A percentile compares a stretch with the other conserved stretches of the same genome.
Evolutionary conservation across 2,888 invertebrate genomes (phyloP).

Genomic region (Drosophila mimetica): DNA sequence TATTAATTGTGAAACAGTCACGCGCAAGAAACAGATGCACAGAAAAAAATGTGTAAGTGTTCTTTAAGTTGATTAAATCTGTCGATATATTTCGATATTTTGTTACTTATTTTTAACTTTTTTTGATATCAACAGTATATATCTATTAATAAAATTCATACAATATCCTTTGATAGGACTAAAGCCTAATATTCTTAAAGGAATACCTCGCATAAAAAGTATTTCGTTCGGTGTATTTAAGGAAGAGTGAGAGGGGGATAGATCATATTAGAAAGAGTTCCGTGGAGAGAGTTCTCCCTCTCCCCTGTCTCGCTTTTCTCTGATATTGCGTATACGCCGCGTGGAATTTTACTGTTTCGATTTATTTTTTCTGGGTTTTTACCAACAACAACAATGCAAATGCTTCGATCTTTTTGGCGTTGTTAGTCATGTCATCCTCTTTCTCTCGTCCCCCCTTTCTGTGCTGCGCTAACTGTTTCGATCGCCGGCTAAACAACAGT

Average conservation of each 20-base stretch:
- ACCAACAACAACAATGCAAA: constrained; percentile 31
- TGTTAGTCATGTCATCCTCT: constrained; percentile 58
- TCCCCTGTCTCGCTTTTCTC: background rate
- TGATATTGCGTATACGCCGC: constrained; percentile 48
- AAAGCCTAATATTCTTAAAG: background rate
- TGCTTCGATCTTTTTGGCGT: constrained; percentile 10
- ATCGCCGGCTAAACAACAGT: constrained; percentile 75
- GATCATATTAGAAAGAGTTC: background rate
- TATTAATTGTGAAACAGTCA: background rate
- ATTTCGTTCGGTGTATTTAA: background rate
- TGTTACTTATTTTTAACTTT: too few relatives aligned
- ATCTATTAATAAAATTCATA: background rate
- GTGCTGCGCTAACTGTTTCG: constrained; percentile 63
- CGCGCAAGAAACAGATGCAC: background rate
- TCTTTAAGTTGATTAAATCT: background rate
- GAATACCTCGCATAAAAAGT: background rate
- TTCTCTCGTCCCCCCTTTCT: constrained; percentile 14
- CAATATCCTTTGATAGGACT: background rate
- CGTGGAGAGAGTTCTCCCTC: background rate
- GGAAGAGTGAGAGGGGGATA: background rate
- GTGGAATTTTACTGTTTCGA: constrained; percentile 55
- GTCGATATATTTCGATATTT: background rate
- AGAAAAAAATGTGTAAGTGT: background rate
- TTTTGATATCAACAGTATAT: too few relatives aligned
- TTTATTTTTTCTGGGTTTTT: constrained; percentile 17